Evolutionary conservation across 2,888 invertebrate genomes (phyloP).

Genomic region (Heliconius sara): DNA sequence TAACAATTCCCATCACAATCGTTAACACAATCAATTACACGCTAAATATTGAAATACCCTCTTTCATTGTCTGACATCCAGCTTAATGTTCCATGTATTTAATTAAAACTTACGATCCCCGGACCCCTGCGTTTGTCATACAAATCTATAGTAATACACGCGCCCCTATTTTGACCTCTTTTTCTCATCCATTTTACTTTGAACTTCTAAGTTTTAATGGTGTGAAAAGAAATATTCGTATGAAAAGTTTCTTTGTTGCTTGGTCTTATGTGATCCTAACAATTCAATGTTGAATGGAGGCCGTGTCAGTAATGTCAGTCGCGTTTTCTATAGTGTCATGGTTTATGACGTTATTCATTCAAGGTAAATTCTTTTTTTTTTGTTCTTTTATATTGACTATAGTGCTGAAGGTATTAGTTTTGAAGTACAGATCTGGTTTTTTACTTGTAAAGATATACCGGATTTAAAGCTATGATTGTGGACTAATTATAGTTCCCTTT

Average conservation of each 20-base stretch:
- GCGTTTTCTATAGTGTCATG: constrained; percentile 61
- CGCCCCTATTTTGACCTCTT: constrained; percentile 67
- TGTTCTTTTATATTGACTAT: constrained; percentile 52
- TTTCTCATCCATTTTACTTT: constrained; percentile 55
- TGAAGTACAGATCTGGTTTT: neutral
- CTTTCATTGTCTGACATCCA: constrained; percentile 57
- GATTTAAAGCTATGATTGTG: neutral
- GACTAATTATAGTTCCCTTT: too few species aligned
- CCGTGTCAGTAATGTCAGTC: constrained; percentile 59
- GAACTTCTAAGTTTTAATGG: constrained; percentile 55
- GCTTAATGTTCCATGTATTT: constrained; percentile 71
- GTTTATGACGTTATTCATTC: constrained; percentile 71
- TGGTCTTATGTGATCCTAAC: constrained; percentile 56
- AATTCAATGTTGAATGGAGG: constrained; percentile 74
- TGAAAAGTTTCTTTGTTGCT: constrained; percentile 51
- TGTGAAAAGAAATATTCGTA: constrained; percentile 39
- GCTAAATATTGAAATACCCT: constrained; percentile 63
- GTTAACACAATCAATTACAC: constrained; percentile 72
- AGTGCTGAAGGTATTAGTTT: neutral
- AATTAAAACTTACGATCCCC: constrained; percentile 82
- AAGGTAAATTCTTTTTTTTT: constrained; percentile 64
- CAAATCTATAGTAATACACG: constrained; percentile 59
- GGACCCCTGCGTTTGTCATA: constrained; percentile 57
- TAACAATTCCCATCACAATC: constrained; percentile 53
- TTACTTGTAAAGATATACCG: neutral